A percentile compares a stretch with the other conserved stretches of the same genome.
phyloP scores from a whole-genome alignment of 1,140 invertebrate species.

The Papilio machaon region DNA sequence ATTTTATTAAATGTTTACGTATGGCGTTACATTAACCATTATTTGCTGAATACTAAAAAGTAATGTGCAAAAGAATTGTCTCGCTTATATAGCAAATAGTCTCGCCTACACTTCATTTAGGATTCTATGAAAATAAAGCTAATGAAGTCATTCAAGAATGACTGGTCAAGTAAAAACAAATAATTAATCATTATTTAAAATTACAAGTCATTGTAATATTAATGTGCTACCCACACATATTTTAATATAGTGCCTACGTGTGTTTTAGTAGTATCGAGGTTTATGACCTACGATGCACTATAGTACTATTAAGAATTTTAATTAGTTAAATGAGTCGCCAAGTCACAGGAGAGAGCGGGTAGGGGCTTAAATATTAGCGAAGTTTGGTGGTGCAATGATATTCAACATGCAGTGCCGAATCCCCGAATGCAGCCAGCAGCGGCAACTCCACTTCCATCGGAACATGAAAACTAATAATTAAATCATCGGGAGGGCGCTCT shows the following conservation, averaged over 20 bases:
- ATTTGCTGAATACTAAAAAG: neutral
- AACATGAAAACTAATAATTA: conserved; percentile 50
- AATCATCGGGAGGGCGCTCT: conserved; percentile 47
- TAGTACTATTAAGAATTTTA: conserved; percentile 61
- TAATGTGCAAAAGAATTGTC: neutral
- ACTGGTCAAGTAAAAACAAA: neutral
- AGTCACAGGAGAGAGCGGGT: conserved; percentile 48
- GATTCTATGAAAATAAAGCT: neutral
- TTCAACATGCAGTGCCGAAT: conserved; percentile 25
- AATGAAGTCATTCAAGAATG: neutral
- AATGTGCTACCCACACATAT: conserved; percentile 28
- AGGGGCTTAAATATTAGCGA: conserved; percentile 22
- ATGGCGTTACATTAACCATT: neutral
- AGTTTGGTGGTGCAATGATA: conserved; percentile 21
- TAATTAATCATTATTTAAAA: conserved; percentile 9
- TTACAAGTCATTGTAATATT: conserved; percentile 25
- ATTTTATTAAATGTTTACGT: neutral
- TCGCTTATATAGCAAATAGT: neutral
- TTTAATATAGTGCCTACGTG: conserved; percentile 29
- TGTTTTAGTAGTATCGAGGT: conserved; percentile 34
- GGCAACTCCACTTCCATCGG: conserved; percentile 18
- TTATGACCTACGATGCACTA: conserved; percentile 43
- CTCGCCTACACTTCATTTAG: neutral
- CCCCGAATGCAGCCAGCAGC: neutral
- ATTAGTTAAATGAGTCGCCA: conserved; percentile 50